phyloP scores from a whole-genome alignment of 2,888 invertebrate genomes.

The Abrostola triplasia region DNA sequence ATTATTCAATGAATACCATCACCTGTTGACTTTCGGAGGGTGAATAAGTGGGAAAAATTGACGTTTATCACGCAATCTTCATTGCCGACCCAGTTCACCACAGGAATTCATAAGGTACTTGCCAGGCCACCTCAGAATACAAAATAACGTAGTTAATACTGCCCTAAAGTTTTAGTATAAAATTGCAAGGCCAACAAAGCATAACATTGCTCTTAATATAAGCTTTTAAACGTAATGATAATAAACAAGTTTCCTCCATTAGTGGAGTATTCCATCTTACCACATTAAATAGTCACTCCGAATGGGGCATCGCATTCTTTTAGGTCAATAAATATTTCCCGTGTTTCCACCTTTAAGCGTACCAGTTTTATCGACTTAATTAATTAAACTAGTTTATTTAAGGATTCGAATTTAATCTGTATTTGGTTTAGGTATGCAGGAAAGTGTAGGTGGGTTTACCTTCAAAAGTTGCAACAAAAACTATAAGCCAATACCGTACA shows the following conservation, averaged over 20 bases:
- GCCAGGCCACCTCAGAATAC: slow-evolving; percentile 20
- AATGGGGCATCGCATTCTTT: slow-evolving; percentile 44
- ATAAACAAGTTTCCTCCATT: slow-evolving; percentile 46
- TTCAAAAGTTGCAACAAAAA: too few species aligned
- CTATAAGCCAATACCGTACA: neutral
- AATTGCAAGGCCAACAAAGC: slow-evolving; percentile 22
- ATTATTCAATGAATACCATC: slow-evolving; percentile 73
- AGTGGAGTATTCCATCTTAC: slow-evolving; percentile 34
- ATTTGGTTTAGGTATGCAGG: too few species aligned
- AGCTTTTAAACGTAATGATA: slow-evolving; percentile 42
- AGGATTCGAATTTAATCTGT: neutral
- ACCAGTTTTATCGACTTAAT: slow-evolving; percentile 8
- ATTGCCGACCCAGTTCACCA: slow-evolving; percentile 61
- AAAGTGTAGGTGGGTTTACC: too few species aligned
- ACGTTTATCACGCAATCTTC: slow-evolving; percentile 70
- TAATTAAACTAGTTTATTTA: neutral
- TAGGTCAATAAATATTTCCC: slow-evolving; percentile 33
- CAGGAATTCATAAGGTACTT: slow-evolving; percentile 34
- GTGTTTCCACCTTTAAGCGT: slow-evolving; percentile 13
- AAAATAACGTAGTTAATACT: slow-evolving; percentile 15
- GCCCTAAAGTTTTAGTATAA: slow-evolving; percentile 17
- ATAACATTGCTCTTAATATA: slow-evolving; percentile 27
- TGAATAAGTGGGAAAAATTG: slow-evolving; percentile 63
- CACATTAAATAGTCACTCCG: slow-evolving; percentile 32
- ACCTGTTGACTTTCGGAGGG: slow-evolving; percentile 77